Base-by-base conservation (phyloP, 2,113 vertebrate species). In the Boleophthalmus pectinirostris region DNA sequence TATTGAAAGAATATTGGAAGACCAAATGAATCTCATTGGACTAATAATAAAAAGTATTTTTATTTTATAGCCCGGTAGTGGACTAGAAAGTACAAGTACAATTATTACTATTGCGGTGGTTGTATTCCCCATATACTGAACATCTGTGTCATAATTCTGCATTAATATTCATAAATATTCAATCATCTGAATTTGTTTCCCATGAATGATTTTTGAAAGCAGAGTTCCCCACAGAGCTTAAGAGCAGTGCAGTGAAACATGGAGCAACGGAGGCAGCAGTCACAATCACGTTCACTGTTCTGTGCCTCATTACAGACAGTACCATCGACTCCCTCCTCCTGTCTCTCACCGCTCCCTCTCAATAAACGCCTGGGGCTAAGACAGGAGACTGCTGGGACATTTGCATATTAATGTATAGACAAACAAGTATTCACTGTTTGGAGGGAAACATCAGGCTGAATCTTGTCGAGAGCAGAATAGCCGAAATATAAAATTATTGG, bases 321-420 rank as follows among this genome's bases (percentile, higher is more conserved):
- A 43, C 56, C 60, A 12, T 58, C 4, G 38, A 14, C 5, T n/a
- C 60, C 51, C 46, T 21, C 64, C n/a, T 23, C 21, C 14, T 29
- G 4, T 14, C 16, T 21, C 38, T 65, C 13, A 10, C 38, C 2
- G 9, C 63, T 38, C 18, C 20, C 6, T 23, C 61, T 21, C 63
- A 14, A 38, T n/a, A 38, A 65, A 25, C n/a, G 33, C 25, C 33
- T 25, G 35, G 0, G 25, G 53, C n/a, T 60, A 33, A 23, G 5
- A 14, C 21, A 33, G 4, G 33, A 6, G 3, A 20, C 57, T 29
- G 57, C 13, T 29, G 11, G 5, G 15, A 46, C 2, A 0, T 66
- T 61, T 61, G 23, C 74, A 75, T 73, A 56, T 53, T 53, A 73
- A 69, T 69, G 18, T 21, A 56, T 5, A 47, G 38, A 47, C n/a